Percentiles rank a stretch among this genome's conserved stretches.
Evolutionary conservation across 2,113 vertebrate genomes (phyloP).

Genomic region (Micromys minutus): DNA sequence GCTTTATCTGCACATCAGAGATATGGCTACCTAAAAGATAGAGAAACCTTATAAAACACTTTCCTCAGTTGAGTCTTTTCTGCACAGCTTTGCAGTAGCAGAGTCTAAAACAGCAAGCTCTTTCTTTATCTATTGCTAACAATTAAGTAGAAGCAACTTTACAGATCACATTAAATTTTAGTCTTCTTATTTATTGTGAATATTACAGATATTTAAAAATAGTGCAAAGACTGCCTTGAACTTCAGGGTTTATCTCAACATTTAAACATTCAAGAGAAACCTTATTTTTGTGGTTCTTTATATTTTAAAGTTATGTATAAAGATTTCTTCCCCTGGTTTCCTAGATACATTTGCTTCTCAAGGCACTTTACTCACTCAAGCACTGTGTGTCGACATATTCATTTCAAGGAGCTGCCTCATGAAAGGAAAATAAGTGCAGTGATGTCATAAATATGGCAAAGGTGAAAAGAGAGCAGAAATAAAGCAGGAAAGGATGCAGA

Average conservation of each 20-base stretch:
- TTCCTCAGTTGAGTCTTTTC: not conserved
- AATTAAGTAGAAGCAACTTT: not conserved
- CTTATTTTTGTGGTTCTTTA: not conserved
- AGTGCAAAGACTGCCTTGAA: not conserved
- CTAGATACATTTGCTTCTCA: not conserved
- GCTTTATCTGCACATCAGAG: not conserved
- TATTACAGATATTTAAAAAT: constrained; percentile 46
- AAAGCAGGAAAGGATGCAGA: not conserved
- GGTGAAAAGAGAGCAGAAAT: not conserved
- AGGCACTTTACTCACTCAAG: not conserved
- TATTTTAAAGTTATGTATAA: not conserved
- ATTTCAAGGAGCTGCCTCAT: not conserved
- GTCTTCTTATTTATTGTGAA: not conserved
- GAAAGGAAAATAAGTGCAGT: not conserved
- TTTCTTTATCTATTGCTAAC: constrained; percentile 18
- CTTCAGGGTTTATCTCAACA: not conserved
- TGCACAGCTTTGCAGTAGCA: not conserved
- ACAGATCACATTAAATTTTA: not conserved
- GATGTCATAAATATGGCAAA: not conserved
- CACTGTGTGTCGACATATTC: constrained; percentile 7
- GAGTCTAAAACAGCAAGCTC: not conserved
- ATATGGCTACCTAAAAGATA: not conserved
- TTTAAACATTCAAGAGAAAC: not conserved
- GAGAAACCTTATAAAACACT: not conserved
- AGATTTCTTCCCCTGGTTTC: not conserved